These are phyloP conservation scores for Lycaon pictus DNA, from an alignment of 2,113 vertebrate species.

Conservation along the genomic window DNA sequence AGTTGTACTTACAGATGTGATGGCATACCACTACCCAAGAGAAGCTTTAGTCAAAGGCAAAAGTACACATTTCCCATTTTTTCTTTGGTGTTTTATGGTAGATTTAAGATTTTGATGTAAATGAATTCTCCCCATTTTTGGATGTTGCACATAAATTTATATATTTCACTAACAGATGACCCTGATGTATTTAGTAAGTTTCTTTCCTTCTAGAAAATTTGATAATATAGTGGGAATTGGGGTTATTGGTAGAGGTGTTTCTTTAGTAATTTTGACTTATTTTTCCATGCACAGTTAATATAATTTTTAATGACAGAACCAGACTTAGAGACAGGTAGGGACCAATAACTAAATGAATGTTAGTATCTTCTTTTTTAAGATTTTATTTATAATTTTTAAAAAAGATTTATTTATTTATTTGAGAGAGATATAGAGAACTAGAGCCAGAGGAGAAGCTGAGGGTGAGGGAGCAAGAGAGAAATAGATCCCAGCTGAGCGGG, in stretches of 20 bases:
- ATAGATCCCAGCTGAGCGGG: not conserved
- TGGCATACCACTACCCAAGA: not conserved
- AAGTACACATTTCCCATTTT: not conserved
- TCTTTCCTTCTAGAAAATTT: constrained; percentile 33
- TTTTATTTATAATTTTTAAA: not conserved
- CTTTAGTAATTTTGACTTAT: not conserved
- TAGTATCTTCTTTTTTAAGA: not conserved
- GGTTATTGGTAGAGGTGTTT: constrained; percentile 1
- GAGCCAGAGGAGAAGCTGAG: not conserved
- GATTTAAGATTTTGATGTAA: constrained; percentile 21
- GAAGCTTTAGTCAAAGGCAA: not conserved
- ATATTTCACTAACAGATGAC: not conserved
- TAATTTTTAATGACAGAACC: not conserved
- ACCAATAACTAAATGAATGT: not conserved
- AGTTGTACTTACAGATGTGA: not conserved
- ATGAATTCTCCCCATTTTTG: not conserved
- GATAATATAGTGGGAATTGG: not conserved
- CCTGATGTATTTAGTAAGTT: not conserved
- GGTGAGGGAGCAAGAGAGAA: not conserved
- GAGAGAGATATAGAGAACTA: not conserved
- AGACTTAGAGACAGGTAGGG: not conserved
- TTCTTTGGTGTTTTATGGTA: not conserved
- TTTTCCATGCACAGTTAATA: not conserved
- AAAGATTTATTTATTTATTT: not conserved
- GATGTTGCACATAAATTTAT: not conserved